A percentile compares a stretch with the other conserved stretches of the same genome.
Conservation (phyloP, 2,888 invertebrate species). For the Lycia hirtaria region DNA sequence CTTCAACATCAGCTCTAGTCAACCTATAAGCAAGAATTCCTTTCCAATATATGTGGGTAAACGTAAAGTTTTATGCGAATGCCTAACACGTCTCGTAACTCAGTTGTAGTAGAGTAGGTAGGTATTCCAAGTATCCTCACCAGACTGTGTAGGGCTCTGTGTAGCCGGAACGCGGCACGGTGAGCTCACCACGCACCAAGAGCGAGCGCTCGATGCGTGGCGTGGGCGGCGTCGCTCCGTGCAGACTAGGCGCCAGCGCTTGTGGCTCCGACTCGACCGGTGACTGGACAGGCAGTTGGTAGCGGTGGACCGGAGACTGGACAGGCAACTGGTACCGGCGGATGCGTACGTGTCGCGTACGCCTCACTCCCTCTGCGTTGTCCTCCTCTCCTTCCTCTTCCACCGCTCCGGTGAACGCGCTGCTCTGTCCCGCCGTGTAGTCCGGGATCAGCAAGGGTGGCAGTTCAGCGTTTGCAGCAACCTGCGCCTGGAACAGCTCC, state of each 20-base stretch:
- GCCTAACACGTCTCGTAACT: no score
- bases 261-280: slow-evolving; percentile 11
- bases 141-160: slow-evolving; percentile 65
- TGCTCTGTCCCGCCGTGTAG: slow-evolving; percentile 36
- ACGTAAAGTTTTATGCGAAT: no score
- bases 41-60: no score
- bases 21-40: no score
- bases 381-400: slow-evolving; percentile 40
- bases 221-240: slow-evolving; percentile 40
- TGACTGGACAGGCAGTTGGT: slow-evolving; percentile 15
- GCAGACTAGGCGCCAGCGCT: slow-evolving; percentile 8
- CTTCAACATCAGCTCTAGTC: no score
- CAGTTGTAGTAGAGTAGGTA: neutral
- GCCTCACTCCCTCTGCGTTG: neutral
- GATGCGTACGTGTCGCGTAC: slow-evolving; percentile 26
- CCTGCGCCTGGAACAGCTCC: slow-evolving; percentile 59
- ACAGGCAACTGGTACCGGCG: slow-evolving; percentile 23
- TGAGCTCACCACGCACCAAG: slow-evolving; percentile 57
- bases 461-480: slow-evolving; percentile 52
- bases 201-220: slow-evolving; percentile 60
- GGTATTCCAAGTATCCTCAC: slow-evolving; percentile 45
- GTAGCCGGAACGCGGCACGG: slow-evolving; percentile 64
- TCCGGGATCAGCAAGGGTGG: slow-evolving; percentile 63
- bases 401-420: slow-evolving; percentile 5
- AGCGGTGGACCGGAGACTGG: slow-evolving; percentile 8